Conservation (phyloP, 2,888 invertebrate genomes). For the Drepana falcataria region DNA sequence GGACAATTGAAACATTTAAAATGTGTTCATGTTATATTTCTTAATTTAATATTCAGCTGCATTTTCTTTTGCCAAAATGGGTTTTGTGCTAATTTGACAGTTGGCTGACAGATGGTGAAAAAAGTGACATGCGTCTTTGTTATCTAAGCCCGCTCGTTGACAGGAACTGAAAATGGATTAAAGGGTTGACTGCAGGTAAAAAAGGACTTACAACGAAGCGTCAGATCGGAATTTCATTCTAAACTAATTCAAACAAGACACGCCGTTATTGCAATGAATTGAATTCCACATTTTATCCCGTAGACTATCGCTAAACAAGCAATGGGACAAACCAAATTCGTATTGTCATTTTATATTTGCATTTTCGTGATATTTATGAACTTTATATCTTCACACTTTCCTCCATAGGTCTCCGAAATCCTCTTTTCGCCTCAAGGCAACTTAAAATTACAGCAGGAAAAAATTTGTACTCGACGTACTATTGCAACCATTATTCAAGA, state of each 20-base stretch:
- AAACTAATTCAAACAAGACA: not conserved
- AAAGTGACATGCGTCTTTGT: conserved; percentile 43
- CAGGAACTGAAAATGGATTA: conserved; percentile 43
- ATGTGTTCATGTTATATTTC: conserved; percentile 33
- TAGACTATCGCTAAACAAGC: no score
- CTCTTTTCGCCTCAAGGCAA: no score
- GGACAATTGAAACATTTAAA: conserved; percentile 52
- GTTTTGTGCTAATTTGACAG: conserved; percentile 68
- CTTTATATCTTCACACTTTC: no score
- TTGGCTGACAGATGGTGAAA: conserved; percentile 50
- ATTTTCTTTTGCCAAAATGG: conserved; percentile 44
- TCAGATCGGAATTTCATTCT: conserved; percentile 4
- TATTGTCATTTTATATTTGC: no score
- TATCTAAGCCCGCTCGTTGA: conserved; percentile 40
- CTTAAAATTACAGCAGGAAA: no score
- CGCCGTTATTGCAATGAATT: conserved; percentile 12
- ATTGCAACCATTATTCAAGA: no score
- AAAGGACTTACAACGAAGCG: conserved; percentile 45
- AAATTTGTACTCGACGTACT: no score
- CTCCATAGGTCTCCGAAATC: no score
- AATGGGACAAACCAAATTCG: no score
- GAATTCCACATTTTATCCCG: no score
- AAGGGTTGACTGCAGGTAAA: conserved; percentile 50
- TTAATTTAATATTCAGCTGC: conserved; percentile 62
- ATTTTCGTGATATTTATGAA: no score